phyloP scores from a whole-genome alignment of 2,113 vertebrate species.

The Ophthalmolycus amberensis region DNA sequence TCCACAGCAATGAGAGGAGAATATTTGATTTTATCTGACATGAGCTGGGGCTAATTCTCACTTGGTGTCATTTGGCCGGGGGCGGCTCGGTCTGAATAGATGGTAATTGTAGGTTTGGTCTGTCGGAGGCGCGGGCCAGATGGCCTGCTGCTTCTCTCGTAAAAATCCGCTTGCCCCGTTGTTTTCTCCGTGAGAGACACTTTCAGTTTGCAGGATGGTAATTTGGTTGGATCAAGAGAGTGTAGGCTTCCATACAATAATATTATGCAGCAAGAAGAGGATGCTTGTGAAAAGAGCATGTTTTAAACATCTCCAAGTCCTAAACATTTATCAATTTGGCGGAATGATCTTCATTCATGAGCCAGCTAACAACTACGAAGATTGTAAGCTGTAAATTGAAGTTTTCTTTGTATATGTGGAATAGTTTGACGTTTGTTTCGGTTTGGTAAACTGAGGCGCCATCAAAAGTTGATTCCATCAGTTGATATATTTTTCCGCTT shows the following conservation, averaged over 20 bases:
- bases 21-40: conserved; percentile 84
- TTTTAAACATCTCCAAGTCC: background rate
- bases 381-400: background rate
- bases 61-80: conserved; percentile 81
- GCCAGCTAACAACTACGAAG: background rate
- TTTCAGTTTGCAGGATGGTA: conserved; percentile 73
- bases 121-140: conserved; percentile 88
- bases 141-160: conserved; percentile 80
- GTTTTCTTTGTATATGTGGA: background rate
- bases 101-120: conserved; percentile 89
- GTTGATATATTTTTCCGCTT: too few relatives aligned
- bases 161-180: conserved; percentile 84
- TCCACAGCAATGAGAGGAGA: conserved; percentile 68
- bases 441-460: background rate
- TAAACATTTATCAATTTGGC: background rate
- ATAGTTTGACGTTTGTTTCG: background rate
- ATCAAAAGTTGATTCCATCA: too few relatives aligned
- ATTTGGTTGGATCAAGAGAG: conserved; percentile 70
- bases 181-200: conserved; percentile 85
- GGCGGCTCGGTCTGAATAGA: conserved; percentile 83
- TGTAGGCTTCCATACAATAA: conserved; percentile 85
- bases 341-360: background rate
- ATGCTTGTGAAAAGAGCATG: conserved; percentile 72
- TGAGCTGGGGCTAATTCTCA: conserved; percentile 80
- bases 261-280: conserved; percentile 82